Evolutionary conservation across 2,888 invertebrate species (phyloP).

Genomic region (Trissolcus japonicus): DNA sequence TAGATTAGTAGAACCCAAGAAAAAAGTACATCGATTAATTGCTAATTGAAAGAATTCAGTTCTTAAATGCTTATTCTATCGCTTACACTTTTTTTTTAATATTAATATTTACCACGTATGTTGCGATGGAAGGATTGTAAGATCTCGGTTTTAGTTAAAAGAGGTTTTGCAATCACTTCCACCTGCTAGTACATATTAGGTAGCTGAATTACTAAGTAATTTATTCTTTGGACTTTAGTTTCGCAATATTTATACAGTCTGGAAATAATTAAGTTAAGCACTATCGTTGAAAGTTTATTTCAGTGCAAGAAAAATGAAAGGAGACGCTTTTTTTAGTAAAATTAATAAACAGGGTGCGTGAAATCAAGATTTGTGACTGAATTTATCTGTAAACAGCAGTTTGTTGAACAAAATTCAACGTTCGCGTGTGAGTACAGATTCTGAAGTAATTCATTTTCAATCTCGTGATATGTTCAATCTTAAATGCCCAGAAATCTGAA

Average conservation of each 20-base stretch:
- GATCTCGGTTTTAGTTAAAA: too few species aligned
- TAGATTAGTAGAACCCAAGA: conserved; percentile 20
- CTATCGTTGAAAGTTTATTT: conserved; percentile 2
- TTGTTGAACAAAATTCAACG: too few species aligned
- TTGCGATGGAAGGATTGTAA: too few species aligned
- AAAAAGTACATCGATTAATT: conserved; percentile 25
- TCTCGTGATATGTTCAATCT: too few species aligned
- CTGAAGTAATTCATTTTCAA: too few species aligned
- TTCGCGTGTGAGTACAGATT: too few species aligned
- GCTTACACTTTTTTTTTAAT: conserved; percentile 33
- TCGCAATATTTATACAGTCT: conserved; percentile 8
- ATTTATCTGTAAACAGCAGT: too few species aligned
- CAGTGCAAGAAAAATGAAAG: conserved; percentile 17
- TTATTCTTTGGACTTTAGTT: conserved; percentile 6
- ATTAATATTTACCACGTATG: conserved; percentile 4
- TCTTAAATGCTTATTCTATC: conserved; percentile 11
- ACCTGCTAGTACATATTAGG: too few species aligned
- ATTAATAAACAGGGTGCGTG: conserved; percentile 11
- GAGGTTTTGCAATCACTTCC: too few species aligned
- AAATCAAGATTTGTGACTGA: too few species aligned
- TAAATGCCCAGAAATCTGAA: too few species aligned
- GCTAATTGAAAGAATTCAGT: conserved; percentile 7
- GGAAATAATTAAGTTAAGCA: conserved; percentile 6
- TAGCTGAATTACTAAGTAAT: conserved; percentile 4
- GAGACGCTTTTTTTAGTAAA: neutral